Evolutionary conservation across 1,140 invertebrate species (phyloP).

Genomic region (Heliconius eleuchia): DNA sequence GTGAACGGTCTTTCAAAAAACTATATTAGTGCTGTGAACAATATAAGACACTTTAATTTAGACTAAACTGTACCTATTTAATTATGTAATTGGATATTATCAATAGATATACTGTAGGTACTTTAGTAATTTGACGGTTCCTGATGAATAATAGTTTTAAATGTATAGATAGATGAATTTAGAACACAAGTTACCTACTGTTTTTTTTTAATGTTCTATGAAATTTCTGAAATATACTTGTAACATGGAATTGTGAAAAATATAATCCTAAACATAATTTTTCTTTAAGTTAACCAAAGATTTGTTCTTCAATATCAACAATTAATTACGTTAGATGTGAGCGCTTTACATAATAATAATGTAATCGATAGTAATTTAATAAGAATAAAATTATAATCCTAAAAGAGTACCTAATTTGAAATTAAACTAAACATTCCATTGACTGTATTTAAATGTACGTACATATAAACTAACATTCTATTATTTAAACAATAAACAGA

Average conservation of each 20-base stretch:
- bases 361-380: constrained; percentile 5
- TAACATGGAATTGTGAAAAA: not conserved
- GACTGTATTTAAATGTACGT: not conserved
- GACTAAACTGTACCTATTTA: constrained; percentile 52
- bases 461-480: not conserved
- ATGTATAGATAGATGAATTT: constrained; percentile 61
- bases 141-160: constrained; percentile 69
- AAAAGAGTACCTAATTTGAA: constrained; percentile 3
- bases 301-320: constrained; percentile 15
- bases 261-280: constrained; percentile 22
- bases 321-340: not conserved
- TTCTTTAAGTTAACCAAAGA: constrained; percentile 41
- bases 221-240: not conserved
- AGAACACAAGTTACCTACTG: constrained; percentile 62
- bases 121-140: constrained; percentile 68
- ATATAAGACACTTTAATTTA: constrained; percentile 29
- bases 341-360: constrained; percentile 8
- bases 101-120: constrained; percentile 24
- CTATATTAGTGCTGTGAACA: constrained; percentile 46
- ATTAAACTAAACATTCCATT: not conserved
- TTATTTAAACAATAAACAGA: not conserved
- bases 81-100: constrained; percentile 42
- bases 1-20: constrained; percentile 45
- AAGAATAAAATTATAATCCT: not conserved
- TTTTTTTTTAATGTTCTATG: constrained; percentile 16